A percentile compares a stretch with the other conserved stretches of the same genome.
These are phyloP conservation scores for Beroe ovata DNA, from an alignment of 37 sponge, comb jelly and placozoan species.

Conservation along the genomic window DNA sequence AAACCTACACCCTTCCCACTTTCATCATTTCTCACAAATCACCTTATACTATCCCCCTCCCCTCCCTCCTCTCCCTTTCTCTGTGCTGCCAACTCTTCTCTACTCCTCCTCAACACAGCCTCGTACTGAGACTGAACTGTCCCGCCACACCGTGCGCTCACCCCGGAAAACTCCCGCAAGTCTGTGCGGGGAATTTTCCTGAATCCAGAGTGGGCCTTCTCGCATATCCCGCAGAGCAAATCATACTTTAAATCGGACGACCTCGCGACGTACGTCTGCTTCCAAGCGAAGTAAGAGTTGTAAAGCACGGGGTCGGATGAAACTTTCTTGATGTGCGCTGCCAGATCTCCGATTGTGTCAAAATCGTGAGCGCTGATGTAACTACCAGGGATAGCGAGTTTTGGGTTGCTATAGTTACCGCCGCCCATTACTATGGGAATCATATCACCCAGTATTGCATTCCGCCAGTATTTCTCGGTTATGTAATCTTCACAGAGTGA, in stretches of 20 bases:
- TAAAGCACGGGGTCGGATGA: neutral
- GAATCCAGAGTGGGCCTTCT: neutral
- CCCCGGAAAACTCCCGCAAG: neutral
- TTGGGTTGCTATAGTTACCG: conserved; percentile 1
- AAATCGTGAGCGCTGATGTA: neutral
- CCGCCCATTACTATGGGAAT: conserved; percentile 20
- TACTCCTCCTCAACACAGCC: neutral
- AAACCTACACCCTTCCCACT: too few relatives aligned
- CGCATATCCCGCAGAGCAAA: neutral
- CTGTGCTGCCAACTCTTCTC: too few relatives aligned
- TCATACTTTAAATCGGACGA: neutral
- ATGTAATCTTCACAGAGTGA: neutral
- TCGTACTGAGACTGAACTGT: neutral
- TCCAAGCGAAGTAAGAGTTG: neutral
- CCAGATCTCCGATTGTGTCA: neutral
- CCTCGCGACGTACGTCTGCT: neutral
- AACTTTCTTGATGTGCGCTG: neutral
- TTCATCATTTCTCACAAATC: too few relatives aligned
- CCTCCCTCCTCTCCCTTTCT: too few relatives aligned
- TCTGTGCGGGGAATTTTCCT: too few relatives aligned
- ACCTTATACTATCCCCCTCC: too few relatives aligned
- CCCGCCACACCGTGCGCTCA: neutral
- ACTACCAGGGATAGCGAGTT: neutral
- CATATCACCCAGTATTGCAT: neutral
- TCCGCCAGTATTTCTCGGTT: neutral